Evolutionary conservation across 2,797 vertebrate genomes (phyloP).

Genomic region (Macroramphosus scolopax): DNA sequence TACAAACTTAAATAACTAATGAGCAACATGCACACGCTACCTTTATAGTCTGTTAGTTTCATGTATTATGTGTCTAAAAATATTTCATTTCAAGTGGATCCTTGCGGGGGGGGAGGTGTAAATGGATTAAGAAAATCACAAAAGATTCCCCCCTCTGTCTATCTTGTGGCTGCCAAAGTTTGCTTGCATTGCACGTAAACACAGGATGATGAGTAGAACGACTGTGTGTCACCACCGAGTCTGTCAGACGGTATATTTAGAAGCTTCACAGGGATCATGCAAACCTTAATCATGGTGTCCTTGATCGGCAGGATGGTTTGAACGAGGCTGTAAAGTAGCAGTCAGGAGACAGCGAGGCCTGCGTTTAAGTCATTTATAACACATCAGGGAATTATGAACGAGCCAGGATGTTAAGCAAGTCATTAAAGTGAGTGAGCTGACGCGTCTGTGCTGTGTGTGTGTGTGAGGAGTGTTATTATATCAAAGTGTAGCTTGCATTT

Average conservation of each 20-base stretch:
- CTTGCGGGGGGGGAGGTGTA: no score
- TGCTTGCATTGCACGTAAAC: conserved; percentile 41
- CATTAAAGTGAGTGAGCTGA: conserved; percentile 26
- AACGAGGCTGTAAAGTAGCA: conserved; percentile 46
- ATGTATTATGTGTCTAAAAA: no score
- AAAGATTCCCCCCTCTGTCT: no score
- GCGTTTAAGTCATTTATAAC: conserved; percentile 58
- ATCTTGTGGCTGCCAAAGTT: no score
- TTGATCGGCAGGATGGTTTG: conserved; percentile 49
- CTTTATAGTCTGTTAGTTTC: no score
- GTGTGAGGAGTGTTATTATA: conserved; percentile 55
- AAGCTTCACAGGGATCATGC: conserved; percentile 48
- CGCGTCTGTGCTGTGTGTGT: conserved; percentile 1
- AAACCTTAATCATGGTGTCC: conserved; percentile 59
- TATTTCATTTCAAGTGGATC: no score
- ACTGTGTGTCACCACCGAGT: conserved; percentile 32
- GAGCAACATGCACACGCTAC: no score
- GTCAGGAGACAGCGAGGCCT: conserved; percentile 26
- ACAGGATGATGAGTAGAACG: conserved; percentile 31
- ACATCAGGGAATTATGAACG: conserved; percentile 57
- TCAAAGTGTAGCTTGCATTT: conserved; percentile 61
- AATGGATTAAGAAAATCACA: no score
- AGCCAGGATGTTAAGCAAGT: conserved; percentile 27
- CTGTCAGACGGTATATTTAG: conserved; percentile 58
- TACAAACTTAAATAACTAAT: no score